phyloP scores from a whole-genome alignment of 2,888 invertebrate genomes.

The Drosophila monieri region DNA sequence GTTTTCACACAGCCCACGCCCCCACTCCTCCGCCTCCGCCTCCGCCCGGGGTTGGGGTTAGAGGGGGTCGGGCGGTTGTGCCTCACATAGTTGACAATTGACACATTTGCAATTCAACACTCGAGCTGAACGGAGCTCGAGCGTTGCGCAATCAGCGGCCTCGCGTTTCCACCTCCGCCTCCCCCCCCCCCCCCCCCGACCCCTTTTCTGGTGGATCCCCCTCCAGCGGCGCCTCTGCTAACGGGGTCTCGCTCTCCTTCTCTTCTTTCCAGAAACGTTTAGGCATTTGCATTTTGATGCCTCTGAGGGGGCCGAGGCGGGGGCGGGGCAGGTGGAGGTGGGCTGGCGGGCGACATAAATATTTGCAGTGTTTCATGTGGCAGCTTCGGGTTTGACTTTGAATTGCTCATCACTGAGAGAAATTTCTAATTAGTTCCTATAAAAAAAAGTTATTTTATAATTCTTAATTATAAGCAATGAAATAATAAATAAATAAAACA shows the following conservation, averaged over 20 bases:
- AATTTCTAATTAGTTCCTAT: not conserved
- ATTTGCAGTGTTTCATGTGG: conserved; percentile 78
- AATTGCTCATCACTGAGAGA: conserved; percentile 22
- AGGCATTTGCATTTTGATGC: conserved; percentile 78
- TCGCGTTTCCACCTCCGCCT: conserved; percentile 28
- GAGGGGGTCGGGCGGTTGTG: not conserved
- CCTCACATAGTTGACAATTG: conserved; percentile 75
- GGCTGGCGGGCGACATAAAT: conserved; percentile 61
- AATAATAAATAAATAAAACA: not conserved
- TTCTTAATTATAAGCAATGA: not conserved
- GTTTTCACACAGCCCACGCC: not conserved
- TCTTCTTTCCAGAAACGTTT: conserved; percentile 52
- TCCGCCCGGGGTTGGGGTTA: not conserved
- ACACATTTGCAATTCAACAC: conserved; percentile 80
- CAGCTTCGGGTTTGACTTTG: conserved; percentile 50
- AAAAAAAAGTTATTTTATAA: not conserved
- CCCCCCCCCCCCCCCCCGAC: not conserved
- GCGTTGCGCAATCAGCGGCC: conserved; percentile 61
- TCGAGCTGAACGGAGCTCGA: conserved; percentile 52
- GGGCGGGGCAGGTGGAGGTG: not conserved
- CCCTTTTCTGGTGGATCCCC: not conserved
- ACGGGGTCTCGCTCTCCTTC: conserved; percentile 1
- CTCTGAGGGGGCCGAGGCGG: conserved; percentile 1
- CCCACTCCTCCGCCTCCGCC: not conserved
- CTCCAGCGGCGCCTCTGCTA: conserved; percentile 1